Conservation (phyloP, 2,797 vertebrate species). For the Hyperoplus lanceolatus region DNA sequence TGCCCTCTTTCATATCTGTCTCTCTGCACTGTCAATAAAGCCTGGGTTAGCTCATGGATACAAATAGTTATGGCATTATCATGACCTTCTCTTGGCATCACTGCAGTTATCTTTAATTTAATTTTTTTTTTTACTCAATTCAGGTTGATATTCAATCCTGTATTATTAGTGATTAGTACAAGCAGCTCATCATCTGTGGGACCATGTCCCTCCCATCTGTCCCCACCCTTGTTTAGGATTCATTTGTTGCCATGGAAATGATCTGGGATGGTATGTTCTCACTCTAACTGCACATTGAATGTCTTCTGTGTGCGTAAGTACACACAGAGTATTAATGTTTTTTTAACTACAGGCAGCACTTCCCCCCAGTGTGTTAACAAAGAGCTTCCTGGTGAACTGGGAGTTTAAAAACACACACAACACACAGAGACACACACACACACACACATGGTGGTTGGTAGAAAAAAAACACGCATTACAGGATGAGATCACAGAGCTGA, state of each 20-base stretch:
- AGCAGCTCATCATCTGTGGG: no score
- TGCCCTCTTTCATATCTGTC: no score
- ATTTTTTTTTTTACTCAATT: no score
- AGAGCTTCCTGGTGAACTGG: conserved; percentile 9
- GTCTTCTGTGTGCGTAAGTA: neutral
- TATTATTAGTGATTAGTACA: no score
- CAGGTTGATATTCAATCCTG: no score
- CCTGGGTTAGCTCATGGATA: no score
- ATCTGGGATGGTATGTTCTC: neutral
- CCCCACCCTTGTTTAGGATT: conserved; percentile 3
- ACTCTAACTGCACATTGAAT: neutral
- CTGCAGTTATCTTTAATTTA: no score
- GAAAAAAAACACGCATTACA: neutral
- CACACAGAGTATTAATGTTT: neutral
- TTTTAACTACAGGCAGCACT: neutral
- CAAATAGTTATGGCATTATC: no score
- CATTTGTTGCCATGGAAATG: conserved; percentile 11
- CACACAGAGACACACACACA: neutral
- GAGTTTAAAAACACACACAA: neutral
- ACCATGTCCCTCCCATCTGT: neutral
- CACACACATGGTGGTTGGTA: neutral
- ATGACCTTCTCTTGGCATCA: no score
- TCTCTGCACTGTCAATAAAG: no score
- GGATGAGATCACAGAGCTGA: conserved; percentile 25
- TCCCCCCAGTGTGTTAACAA: neutral